These are phyloP conservation scores for Echinometra lucunter DNA, from an alignment of 53 echinoderm and acorn worm species.

Conservation along the genomic window DNA sequence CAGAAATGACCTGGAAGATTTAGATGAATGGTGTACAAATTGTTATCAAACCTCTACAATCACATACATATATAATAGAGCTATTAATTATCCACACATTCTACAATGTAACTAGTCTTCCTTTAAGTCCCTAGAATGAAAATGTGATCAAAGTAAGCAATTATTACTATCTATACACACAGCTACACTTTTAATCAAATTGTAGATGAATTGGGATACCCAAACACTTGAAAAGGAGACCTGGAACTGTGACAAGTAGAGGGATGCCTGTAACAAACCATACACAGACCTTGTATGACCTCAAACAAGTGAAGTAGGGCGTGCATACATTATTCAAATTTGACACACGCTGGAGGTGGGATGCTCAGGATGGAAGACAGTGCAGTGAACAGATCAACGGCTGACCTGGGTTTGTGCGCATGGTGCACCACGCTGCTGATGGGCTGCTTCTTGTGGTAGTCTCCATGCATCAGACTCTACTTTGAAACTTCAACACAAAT, in stretches of 20 bases:
- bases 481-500: too few relatives aligned
- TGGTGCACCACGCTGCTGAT: neutral
- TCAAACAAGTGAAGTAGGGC: constrained; percentile 59
- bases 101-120: neutral
- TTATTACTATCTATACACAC: too few relatives aligned
- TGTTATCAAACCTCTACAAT: too few relatives aligned
- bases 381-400: neutral
- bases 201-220: neutral
- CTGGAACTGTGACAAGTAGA: neutral
- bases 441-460: neutral
- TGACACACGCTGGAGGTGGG: neutral
- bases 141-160: neutral
- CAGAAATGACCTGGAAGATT: too few relatives aligned
- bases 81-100: neutral
- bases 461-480: neutral
- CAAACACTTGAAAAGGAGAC: neutral
- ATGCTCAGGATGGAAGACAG: constrained; percentile 32
- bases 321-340: constrained; percentile 66
- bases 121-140: neutral
- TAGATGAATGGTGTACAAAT: too few relatives aligned
- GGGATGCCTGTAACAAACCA: neutral
- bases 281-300: constrained; percentile 53
- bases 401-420: neutral
- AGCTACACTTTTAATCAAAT: neutral
- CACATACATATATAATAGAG: too few relatives aligned